Evolutionary conservation across 1,140 invertebrate species (phyloP), one percentile per base, ranked within the genome.

Genomic region (Sarcophaga bullata): DNA sequence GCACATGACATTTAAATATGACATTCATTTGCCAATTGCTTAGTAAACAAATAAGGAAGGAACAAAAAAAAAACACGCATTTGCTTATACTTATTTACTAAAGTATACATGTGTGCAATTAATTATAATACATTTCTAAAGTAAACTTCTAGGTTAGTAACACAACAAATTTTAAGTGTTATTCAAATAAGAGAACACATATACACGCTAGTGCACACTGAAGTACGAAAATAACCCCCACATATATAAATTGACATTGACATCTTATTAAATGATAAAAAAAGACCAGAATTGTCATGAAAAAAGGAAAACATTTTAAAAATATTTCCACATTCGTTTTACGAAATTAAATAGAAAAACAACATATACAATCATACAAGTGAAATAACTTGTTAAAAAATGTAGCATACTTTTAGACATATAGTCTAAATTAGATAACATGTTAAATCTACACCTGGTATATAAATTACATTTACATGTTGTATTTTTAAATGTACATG

Each of bases 131-230:
- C 17, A 1, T 68, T 68, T 68, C 15, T 68, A 68, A n/a, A 68
- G 62, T 68, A 68, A 7, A 68, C 62, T 68, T 68, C 62, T 68
- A 68, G 62, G 62, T 68, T 68, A 68, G 62, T 68, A 58, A 58
- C 11, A 58, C 11, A 58, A 58, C 9, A 58, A 58, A 58, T 58
- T 11, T 58, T 58, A 15, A n/a, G 9, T 58, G n/a, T 58, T 15
- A 6, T 58, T 6, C 54, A 58, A 58, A 15, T 58, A 58, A 13
- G n/a, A 11, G n/a, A 11, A 58, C 54, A 58, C 15, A 19, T 68
- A 19, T 68, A 68, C 8, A 68, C 6, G 19, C 8, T 19, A 68
- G 62, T 17, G 19, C 17, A 19, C 8, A 68, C 19, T 68, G 25
- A 37, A 37, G 25, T 37, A 37, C 25, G 25, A 37, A 37, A 37